Evolutionary conservation across 2,888 invertebrate genomes (phyloP).

Genomic region (Ochropleura plecta): DNA sequence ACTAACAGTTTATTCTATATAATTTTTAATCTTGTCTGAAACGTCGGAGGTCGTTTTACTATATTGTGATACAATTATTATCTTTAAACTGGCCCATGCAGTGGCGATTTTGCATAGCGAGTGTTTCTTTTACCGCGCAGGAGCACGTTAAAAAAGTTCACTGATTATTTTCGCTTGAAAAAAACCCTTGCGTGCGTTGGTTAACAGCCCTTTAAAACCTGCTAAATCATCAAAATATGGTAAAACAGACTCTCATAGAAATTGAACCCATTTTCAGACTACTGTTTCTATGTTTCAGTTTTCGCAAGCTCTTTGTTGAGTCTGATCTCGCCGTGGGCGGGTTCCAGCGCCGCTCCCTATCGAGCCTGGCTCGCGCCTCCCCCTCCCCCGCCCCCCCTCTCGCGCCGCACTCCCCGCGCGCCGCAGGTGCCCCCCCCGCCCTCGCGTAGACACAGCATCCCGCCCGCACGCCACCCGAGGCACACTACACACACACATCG

Average conservation of each 20-base stretch:
- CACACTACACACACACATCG: conserved; percentile 66
- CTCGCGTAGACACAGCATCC: conserved; percentile 85
- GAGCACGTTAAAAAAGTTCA: neutral
- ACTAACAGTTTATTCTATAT: neutral
- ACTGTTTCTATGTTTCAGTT: conserved; percentile 89
- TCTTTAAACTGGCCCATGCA: neutral
- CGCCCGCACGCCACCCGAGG: conserved; percentile 53
- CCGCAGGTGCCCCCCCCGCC: conserved; percentile 87
- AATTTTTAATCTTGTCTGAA: neutral
- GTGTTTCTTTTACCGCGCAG: neutral
- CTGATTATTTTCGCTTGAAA: neutral
- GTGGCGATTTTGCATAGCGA: neutral
- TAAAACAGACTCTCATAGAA: neutral
- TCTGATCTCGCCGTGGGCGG: conserved; percentile 93
- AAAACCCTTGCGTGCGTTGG: neutral
- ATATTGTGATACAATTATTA: neutral
- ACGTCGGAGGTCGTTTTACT: neutral
- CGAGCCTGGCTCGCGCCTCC: conserved; percentile 92
- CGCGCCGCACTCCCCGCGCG: conserved; percentile 80
- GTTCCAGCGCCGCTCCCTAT: conserved; percentile 95
- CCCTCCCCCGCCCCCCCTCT: conserved; percentile 84
- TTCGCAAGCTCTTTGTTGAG: conserved; percentile 97
- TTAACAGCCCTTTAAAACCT: neutral
- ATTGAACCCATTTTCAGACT: neutral
- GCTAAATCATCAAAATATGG: neutral